phyloP scores from a whole-genome alignment of 2,797 vertebrate species.

The Potorous gilbertii region DNA sequence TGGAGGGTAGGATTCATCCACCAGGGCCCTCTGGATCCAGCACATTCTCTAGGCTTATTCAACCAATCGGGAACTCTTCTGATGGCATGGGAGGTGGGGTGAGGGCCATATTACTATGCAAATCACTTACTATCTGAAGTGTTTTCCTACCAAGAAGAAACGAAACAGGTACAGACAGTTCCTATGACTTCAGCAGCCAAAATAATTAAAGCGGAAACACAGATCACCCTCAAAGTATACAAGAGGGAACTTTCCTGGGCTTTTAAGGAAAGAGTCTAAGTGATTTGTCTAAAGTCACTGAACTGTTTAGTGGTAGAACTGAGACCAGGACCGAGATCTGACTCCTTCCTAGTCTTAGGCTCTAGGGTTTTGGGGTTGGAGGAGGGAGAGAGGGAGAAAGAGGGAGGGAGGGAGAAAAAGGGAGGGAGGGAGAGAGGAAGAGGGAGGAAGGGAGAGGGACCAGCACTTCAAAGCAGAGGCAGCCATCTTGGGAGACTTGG shows the following conservation, averaged over 20 bases:
- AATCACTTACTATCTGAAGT: neutral
- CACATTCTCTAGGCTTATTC: neutral
- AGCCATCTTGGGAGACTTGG: neutral
- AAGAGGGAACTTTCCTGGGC: neutral
- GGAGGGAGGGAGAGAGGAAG: neutral
- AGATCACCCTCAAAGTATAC: neutral
- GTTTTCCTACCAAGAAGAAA: neutral
- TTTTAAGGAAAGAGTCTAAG: neutral
- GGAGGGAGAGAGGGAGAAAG: neutral
- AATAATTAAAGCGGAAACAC: neutral
- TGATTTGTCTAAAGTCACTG: neutral
- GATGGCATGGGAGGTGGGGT: neutral
- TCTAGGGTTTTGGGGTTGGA: neutral
- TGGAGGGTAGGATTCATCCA: neutral
- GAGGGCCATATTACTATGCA: neutral
- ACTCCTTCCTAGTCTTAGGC: neutral
- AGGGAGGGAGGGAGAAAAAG: neutral
- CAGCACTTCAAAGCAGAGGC: rapidly evolving
- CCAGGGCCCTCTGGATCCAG: neutral
- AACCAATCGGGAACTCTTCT: neutral
- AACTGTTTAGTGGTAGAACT: neutral
- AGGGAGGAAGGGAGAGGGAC: neutral
- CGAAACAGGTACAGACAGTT: neutral
- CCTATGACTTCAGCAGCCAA: neutral
- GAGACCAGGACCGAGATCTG: neutral